Percentiles rank a stretch among this genome's conserved stretches.
Conservation (phyloP, 2,797 vertebrate species). For the Myotis myotis region DNA sequence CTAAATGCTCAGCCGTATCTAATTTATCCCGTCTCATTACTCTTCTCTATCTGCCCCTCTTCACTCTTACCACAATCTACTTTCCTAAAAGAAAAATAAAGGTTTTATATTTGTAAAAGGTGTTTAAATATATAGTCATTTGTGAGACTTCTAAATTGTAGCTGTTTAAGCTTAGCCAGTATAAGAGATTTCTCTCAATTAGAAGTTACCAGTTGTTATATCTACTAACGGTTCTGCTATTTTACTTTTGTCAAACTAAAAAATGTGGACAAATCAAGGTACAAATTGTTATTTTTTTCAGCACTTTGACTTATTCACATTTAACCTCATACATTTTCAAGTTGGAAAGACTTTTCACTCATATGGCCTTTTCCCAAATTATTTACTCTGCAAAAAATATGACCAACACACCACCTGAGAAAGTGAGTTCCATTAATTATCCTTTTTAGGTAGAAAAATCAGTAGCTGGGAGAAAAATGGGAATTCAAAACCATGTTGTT, state of each 20-base stretch:
- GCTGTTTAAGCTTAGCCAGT: constrained; percentile 21
- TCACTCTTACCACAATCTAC: constrained; percentile 9
- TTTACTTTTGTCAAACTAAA: constrained; percentile 50
- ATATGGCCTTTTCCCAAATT: constrained; percentile 54
- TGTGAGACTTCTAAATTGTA: constrained; percentile 11
- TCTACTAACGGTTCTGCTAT: constrained; percentile 6
- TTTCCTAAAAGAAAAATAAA: constrained; percentile 50
- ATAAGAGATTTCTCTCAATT: constrained; percentile 5
- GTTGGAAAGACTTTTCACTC: constrained; percentile 53
- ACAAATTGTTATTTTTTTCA: neutral
- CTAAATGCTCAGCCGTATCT: constrained; percentile 16
- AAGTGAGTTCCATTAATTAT: constrained; percentile 53
- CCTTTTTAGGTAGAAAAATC: constrained; percentile 46
- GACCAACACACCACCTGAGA: constrained; percentile 9
- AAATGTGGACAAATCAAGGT: constrained; percentile 29
- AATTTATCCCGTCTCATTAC: constrained; percentile 38
- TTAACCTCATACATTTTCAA: constrained; percentile 57
- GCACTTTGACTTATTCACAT: constrained; percentile 43
- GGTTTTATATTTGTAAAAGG: constrained; percentile 29
- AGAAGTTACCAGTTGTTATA: constrained; percentile 31
- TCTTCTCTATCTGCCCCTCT: constrained; percentile 27
- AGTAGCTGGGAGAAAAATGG: constrained; percentile 19
- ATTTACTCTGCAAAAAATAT: constrained; percentile 61
- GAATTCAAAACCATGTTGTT: constrained; percentile 10
- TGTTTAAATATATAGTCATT: constrained; percentile 29